Base-by-base conservation (phyloP, 2,113 vertebrate genomes). In the Amia ocellicauda region DNA sequence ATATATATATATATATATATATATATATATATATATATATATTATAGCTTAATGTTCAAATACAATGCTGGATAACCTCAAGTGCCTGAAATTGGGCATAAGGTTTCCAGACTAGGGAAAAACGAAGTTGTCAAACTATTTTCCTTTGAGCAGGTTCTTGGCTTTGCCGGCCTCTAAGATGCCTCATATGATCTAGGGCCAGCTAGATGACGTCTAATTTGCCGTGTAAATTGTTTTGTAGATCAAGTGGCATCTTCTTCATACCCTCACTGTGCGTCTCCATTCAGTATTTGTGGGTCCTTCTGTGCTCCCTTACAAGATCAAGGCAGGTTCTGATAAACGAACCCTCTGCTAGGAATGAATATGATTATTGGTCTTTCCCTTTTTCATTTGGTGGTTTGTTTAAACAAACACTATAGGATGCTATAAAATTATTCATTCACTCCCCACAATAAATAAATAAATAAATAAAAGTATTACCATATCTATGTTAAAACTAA, bases 11-110 rank as follows among this genome's bases (percentile, higher is more conserved):
- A 24, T 36, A 36, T 49, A 29, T 58, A 64, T 49, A 26, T 20
- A 73, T 28, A 61, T 49, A 36, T 16, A 31, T 17, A 56, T 9
- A 60, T 19, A 24, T 36, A 36, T 49, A 29, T 58, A 64, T 49
- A 26, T 20, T 16, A 49, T 27, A 17, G 8, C 9, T 29, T 36
- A 53, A 63, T 58, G 60, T 67, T 63, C 58, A 66, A 71, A 77
- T 74, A 71, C 69, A 76, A 81, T 86, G 83, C 81, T 85, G 85
- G 84, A 84, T 52, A 83, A 78, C 84, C 82, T 83, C 69, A 83
- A 89, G 87, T 88, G 86, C 88, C 85, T 86, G 80, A 40, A 72
- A 2, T 57, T 60, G 72, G 83, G 76, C 77, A 16, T 70, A 75
- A 76, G 85, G 84, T 85, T 85, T 89, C 85, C 82, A 86, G 82